These are phyloP conservation scores for Emydura subglobosa DNA, from an alignment of 2,113 vertebrate genomes.

Conservation along the genomic window DNA sequence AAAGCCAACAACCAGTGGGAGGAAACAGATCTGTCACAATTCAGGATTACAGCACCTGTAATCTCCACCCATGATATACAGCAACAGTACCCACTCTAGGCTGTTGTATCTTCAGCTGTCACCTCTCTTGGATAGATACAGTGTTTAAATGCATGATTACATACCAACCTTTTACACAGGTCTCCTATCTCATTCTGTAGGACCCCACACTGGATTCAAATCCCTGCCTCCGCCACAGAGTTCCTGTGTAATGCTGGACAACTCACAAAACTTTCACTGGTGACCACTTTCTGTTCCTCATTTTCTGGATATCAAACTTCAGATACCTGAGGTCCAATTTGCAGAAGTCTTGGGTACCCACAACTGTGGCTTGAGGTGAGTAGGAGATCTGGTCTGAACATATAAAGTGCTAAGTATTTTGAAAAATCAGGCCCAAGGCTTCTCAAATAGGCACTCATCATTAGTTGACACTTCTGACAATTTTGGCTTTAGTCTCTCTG, in stretches of 20 bases:
- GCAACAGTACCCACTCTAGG: too few species aligned
- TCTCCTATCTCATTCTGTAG: background rate
- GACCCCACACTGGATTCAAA: background rate
- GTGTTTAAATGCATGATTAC: background rate
- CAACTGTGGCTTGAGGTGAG: background rate
- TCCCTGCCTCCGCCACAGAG: background rate
- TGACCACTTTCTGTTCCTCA: background rate
- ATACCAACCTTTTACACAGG: background rate
- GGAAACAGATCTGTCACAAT: too few species aligned
- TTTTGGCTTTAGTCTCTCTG: background rate
- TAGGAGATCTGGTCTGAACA: background rate
- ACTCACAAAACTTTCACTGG: background rate
- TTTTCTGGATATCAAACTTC: background rate
- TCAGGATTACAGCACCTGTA: too few species aligned
- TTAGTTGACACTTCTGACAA: background rate
- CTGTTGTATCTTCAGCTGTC: too few species aligned
- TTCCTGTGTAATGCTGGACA: background rate
- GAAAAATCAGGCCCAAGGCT: background rate
- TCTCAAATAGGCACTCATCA: background rate
- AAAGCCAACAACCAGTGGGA: too few species aligned
- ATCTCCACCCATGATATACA: too few species aligned
- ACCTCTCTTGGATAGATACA: too few species aligned
- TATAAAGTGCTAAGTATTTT: background rate
- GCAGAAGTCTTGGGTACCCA: background rate
- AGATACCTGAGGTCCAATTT: background rate